Percentiles rank a stretch among this genome's conserved stretches.
These are phyloP conservation scores for Hecatera dysodea DNA, from an alignment of 2,888 invertebrate genomes.

Conservation along the genomic window DNA sequence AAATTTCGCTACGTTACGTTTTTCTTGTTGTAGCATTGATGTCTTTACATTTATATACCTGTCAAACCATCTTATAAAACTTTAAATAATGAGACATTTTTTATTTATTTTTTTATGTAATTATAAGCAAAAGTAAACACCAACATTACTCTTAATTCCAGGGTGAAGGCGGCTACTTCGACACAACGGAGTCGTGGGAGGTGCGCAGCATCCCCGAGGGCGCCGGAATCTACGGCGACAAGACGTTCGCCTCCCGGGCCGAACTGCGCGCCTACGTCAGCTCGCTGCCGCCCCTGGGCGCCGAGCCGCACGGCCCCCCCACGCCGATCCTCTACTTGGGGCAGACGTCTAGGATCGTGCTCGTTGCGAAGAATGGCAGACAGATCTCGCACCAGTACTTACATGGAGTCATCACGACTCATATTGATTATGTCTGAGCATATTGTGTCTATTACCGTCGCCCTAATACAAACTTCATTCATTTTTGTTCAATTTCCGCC, in stretches of 20 bases:
- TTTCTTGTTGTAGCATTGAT: no score
- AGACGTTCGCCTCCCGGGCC: constrained; percentile 75
- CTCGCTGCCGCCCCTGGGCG: constrained; percentile 68
- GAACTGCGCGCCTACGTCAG: constrained; percentile 72
- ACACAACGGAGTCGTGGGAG: constrained; percentile 78
- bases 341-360: constrained; percentile 69
- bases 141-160: constrained; percentile 53
- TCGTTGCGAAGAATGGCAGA: constrained; percentile 74
- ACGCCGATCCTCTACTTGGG: constrained; percentile 72
- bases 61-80: no score
- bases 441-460: no score
- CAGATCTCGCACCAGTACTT: constrained; percentile 81
- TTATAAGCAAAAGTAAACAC: neutral
- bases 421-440: constrained; percentile 79
- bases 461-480: no score
- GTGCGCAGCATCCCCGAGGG: constrained; percentile 67
- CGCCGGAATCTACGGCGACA: constrained; percentile 76
- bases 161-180: constrained; percentile 88
- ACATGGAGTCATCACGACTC: constrained; percentile 71
- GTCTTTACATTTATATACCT: no score
- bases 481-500: no score
- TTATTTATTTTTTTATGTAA: no score
- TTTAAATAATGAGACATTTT: no score
- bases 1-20: no score
- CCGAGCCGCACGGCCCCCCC: constrained; percentile 53